Conservation (phyloP, 1,140 invertebrate species). For the Prorops nasuta region DNA sequence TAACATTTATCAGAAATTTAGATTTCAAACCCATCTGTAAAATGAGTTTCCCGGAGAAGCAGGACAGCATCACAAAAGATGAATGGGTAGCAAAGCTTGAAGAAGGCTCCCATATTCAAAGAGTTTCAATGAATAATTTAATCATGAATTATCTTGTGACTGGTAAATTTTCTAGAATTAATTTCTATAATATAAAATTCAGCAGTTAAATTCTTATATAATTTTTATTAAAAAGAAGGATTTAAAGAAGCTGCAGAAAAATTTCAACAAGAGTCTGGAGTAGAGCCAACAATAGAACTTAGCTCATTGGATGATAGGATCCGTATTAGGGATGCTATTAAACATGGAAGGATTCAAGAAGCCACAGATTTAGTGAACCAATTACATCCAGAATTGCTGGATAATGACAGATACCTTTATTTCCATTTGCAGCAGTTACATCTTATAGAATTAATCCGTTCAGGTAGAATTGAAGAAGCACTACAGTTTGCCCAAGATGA, state of each 20-base stretch:
- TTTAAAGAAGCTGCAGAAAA: conserved; percentile 98
- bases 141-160: conserved; percentile 99
- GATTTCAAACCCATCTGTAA: no score
- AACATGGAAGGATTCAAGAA: conserved; percentile 88
- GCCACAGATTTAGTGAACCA: conserved; percentile 93
- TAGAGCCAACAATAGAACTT: conserved; percentile 82
- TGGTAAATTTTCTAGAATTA: conserved; percentile 62
- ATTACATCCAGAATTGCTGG: conserved; percentile 90
- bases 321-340: conserved; percentile 90
- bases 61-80: conserved; percentile 46
- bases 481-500: conserved; percentile 94
- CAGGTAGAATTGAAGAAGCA: conserved; percentile 90
- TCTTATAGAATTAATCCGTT: conserved; percentile 88
- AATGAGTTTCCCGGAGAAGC: conserved; percentile 51
- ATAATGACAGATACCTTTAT: conserved; percentile 92
- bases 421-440: conserved; percentile 97
- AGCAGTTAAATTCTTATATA: conserved; percentile 21
- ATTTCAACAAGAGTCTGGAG: conserved; percentile 91
- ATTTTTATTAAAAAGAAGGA: conserved; percentile 81
- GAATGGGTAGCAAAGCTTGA: conserved; percentile 52
- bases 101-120: conserved; percentile 79
- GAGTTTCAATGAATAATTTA: conserved; percentile 92
- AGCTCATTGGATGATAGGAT: conserved; percentile 91
- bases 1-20: no score
- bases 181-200: conserved; percentile 20